Evolutionary conservation across 2,888 invertebrate genomes (phyloP), one percentile per base, ranked within the genome.

Genomic region (Iselma pallidipennis): DNA sequence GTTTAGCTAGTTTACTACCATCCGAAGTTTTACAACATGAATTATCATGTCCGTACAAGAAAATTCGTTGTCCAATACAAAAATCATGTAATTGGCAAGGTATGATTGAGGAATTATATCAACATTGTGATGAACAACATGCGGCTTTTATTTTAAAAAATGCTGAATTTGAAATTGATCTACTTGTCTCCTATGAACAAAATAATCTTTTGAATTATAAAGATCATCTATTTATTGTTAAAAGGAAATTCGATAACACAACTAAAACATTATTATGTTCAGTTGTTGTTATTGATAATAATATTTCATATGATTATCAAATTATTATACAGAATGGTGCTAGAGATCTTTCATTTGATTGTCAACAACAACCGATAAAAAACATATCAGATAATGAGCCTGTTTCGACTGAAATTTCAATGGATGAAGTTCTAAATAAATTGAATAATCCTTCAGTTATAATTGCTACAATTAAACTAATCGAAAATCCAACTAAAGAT

Each of bases 121-220:
- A 72, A 6, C 80, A 80, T 70, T 77, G 73, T 60, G 71, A 75
- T 63, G 61, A 68, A 0, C 60, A 66, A 28, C 80, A 80, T 66
- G 68, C 71, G 2, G 59, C 65, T 5, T 69, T 73, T 48, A 63
- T 77, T n/a, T 55, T 79, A 49, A 70, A 66, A 33, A 68, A 74
- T 42, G 61, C 67, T 1, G 65, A 66, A 31, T 76, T 79, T 61
- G 79, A 79, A 67, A 49, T 80, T 9, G 74, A 79, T 71, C 73
- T 79, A 48, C 49, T 77, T 7, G 73, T 74, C 55, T 71, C 65
- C 19, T 75, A 78, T 54, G 73, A 72, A 23, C 75, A 74, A 57
- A 73, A 74, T 64, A 77, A 72, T 66, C 54, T 79, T 10, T 57
- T 78, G 31, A 65, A 68, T 2, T 70, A 70, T 63, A 64, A 66